Conservation (phyloP, 2,888 invertebrate genomes). For the Lithophane ornitopus region DNA sequence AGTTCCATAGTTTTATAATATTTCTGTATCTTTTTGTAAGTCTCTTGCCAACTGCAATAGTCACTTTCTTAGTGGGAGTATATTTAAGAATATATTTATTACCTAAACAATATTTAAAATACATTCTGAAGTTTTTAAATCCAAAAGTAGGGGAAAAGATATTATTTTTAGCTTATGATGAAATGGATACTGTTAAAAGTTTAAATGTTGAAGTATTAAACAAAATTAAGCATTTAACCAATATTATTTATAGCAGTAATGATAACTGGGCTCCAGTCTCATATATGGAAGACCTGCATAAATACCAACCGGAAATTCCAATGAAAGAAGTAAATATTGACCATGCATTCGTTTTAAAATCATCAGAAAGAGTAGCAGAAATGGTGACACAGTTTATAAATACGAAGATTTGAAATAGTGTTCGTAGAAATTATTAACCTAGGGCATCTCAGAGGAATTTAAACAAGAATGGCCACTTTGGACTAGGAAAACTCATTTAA, state of each 20-base stretch:
- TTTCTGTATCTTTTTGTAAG: slow-evolving; percentile 83
- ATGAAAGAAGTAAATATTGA: slow-evolving; percentile 81
- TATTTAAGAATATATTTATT: slow-evolving; percentile 90
- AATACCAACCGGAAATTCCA: slow-evolving; percentile 77
- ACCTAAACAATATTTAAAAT: slow-evolving; percentile 86
- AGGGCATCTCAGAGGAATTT: background rate
- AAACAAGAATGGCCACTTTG: background rate
- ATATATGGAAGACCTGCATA: slow-evolving; percentile 92
- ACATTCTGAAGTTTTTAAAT: slow-evolving; percentile 90
- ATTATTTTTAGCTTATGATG: slow-evolving; percentile 93
- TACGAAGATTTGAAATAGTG: slow-evolving; percentile 47
- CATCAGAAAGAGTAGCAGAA: slow-evolving; percentile 90
- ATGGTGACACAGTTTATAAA: slow-evolving; percentile 80
- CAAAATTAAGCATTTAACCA: slow-evolving; percentile 90
- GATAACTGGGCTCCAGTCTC: slow-evolving; percentile 96
- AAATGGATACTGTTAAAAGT: slow-evolving; percentile 94
- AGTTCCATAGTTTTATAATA: slow-evolving; percentile 75
- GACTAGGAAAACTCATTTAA: background rate
- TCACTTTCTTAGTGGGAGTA: slow-evolving; percentile 86
- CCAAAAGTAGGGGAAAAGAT: slow-evolving; percentile 92
- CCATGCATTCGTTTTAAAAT: slow-evolving; percentile 95
- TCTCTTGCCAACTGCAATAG: slow-evolving; percentile 89
- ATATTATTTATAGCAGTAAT: slow-evolving; percentile 94
- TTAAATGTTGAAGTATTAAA: slow-evolving; percentile 92
- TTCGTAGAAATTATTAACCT: background rate